These are phyloP conservation scores for Aurelia coerulea DNA, from an alignment of 30 jellyfish, hydroid and myxozoan species.

Conservation along the genomic window DNA sequence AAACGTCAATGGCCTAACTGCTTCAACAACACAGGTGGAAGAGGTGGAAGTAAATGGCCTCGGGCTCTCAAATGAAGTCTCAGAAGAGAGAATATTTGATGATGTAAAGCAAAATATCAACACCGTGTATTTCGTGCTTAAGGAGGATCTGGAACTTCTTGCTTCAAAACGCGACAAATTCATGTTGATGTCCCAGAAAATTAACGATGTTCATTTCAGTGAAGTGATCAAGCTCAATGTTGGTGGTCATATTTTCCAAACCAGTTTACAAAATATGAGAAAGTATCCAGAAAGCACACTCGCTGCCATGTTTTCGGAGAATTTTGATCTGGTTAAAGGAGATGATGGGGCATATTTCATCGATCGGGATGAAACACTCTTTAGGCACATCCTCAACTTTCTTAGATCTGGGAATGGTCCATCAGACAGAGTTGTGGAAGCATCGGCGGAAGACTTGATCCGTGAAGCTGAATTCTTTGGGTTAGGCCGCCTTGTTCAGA, in stretches of 20 bases:
- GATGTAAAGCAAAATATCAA: too few relatives aligned
- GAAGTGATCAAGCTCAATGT: conserved; percentile 25
- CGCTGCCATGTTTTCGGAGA: conserved; percentile 56
- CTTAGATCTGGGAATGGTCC: conserved; percentile 47
- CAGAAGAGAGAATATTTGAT: too few relatives aligned
- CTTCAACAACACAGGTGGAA: too few relatives aligned
- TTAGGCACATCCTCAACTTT: conserved; percentile 37
- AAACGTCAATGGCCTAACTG: too few relatives aligned
- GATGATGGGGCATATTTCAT: conserved; percentile 14
- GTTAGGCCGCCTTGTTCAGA: conserved; percentile 10
- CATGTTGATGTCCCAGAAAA: too few relatives aligned
- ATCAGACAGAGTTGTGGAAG: neutral
- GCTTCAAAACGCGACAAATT: too few relatives aligned
- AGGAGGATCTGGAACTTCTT: too few relatives aligned
- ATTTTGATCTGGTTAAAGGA: conserved; percentile 7
- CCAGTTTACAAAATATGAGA: conserved; percentile 24
- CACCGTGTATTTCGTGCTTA: too few relatives aligned
- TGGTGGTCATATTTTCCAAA: conserved; percentile 42
- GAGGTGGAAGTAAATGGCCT: too few relatives aligned
- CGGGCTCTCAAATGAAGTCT: too few relatives aligned
- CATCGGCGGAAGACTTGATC: conserved; percentile 12
- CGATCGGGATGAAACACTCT: conserved; percentile 56
- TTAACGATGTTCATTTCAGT: too few relatives aligned
- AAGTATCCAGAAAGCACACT: conserved; percentile 40
- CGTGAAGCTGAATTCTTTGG: conserved; percentile 50